phyloP scores from a whole-genome alignment of 2,113 vertebrate genomes.

The Ceuthmochares aereus region DNA sequence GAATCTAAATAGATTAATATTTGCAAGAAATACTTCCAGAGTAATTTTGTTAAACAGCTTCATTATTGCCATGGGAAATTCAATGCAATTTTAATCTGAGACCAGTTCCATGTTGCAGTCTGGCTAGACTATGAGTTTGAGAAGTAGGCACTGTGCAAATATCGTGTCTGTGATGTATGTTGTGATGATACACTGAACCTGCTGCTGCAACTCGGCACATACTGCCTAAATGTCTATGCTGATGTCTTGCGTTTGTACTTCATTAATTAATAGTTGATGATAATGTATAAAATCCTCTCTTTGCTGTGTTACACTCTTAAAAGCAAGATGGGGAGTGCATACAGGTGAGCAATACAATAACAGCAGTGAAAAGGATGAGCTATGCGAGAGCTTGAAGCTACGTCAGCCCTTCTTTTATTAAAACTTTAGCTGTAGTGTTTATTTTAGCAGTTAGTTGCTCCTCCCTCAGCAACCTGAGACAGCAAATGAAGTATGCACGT shows the following conservation, averaged over 20 bases:
- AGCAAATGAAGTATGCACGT: not conserved
- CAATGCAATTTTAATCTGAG: not conserved
- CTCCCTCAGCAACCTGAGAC: not conserved
- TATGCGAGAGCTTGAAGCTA: fast-evolving
- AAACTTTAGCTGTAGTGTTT: not conserved
- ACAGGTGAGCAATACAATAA: not conserved
- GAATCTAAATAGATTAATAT: not conserved
- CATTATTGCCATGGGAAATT: not conserved
- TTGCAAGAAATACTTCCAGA: slow-evolving; percentile 9
- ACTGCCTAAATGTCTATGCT: not conserved
- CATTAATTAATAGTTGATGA: not conserved
- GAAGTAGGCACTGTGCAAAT: not conserved
- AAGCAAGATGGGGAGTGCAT: not conserved
- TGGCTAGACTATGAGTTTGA: not conserved
- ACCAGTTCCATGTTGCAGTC: not conserved
- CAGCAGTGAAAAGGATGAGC: not conserved
- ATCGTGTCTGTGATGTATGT: fast-evolving
- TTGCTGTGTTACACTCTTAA: not conserved
- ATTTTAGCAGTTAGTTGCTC: not conserved
- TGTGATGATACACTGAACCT: not conserved
- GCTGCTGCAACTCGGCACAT: not conserved
- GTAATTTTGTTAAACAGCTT: slow-evolving; percentile 9
- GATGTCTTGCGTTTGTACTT: not conserved
- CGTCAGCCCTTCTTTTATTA: not conserved
- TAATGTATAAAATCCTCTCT: not conserved